Conservation (phyloP, 23 tunicate species). For the Phallusia fumigata region DNA sequence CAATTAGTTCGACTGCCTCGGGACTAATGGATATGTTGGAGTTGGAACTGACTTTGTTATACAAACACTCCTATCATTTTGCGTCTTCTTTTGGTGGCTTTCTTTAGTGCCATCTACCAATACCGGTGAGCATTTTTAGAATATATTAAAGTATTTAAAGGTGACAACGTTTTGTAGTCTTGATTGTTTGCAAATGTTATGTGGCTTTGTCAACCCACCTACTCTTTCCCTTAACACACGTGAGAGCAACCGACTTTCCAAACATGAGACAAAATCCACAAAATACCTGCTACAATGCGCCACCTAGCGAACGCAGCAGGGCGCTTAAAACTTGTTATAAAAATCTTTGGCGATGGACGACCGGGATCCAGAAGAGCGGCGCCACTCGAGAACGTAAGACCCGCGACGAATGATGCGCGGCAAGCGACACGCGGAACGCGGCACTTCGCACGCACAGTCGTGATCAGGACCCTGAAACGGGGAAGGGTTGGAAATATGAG, state of each 20-base stretch:
- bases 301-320: not conserved
- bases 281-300: not conserved
- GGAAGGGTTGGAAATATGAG: not conserved
- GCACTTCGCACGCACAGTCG: conserved; percentile 13
- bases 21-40: no score
- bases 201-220: no score
- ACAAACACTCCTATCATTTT: no score
- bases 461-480: not conserved
- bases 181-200: no score
- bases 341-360: not conserved
- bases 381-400: not conserved
- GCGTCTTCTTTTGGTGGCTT: no score
- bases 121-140: no score
- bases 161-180: no score
- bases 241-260: not conserved
- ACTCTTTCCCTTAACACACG: no score
- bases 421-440: not conserved
- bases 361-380: not conserved
- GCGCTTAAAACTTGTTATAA: not conserved
- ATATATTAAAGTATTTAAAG: no score
- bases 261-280: not conserved
- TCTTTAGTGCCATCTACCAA: no score
- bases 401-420: not conserved
- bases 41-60: no score
- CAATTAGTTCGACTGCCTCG: no score